Conservation (phyloP, 2,113 vertebrate genomes). For the Nibea albiflora region DNA sequence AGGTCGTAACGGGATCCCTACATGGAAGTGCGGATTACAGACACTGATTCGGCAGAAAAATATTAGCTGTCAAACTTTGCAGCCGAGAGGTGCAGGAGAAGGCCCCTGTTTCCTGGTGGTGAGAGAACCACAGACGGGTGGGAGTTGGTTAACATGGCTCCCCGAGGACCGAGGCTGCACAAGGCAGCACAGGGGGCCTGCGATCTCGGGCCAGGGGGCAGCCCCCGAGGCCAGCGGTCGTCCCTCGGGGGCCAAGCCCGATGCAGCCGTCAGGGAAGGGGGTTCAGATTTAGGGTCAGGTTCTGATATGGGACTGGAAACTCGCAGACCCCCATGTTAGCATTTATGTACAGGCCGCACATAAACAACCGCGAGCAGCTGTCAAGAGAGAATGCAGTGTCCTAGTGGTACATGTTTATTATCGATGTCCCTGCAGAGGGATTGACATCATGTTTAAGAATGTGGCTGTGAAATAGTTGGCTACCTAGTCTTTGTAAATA, state of each 20-base stretch:
- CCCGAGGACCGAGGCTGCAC: conserved; percentile 59
- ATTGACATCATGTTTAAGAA: conserved; percentile 75
- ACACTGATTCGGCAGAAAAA: conserved; percentile 83
- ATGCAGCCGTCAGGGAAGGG: conserved; percentile 39
- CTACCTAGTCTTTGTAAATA: conserved; percentile 66
- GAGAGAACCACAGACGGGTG: conserved; percentile 59
- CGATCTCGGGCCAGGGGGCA: conserved; percentile 48
- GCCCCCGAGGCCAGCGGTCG: conserved; percentile 41
- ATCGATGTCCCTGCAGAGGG: conserved; percentile 60
- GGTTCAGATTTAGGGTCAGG: conserved; percentile 73
- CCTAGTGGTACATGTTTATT: conserved; percentile 75
- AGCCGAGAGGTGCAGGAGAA: conserved; percentile 77
- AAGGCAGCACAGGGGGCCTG: conserved; percentile 51
- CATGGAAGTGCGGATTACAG: conserved; percentile 85
- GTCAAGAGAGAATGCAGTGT: conserved; percentile 63
- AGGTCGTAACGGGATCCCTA: conserved; percentile 85
- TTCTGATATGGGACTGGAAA: conserved; percentile 65
- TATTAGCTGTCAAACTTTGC: conserved; percentile 85
- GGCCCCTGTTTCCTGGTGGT: conserved; percentile 82
- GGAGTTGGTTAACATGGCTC: conserved; percentile 68
- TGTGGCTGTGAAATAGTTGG: conserved; percentile 66
- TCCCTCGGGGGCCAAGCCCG: conserved; percentile 56
- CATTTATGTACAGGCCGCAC: conserved; percentile 64
- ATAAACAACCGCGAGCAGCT: conserved; percentile 76
- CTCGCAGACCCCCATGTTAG: conserved; percentile 69